These are phyloP conservation scores for Stichodactyla mertensii DNA, from an alignment of 64 coral and sea anemone genomes.

Conservation along the genomic window DNA sequence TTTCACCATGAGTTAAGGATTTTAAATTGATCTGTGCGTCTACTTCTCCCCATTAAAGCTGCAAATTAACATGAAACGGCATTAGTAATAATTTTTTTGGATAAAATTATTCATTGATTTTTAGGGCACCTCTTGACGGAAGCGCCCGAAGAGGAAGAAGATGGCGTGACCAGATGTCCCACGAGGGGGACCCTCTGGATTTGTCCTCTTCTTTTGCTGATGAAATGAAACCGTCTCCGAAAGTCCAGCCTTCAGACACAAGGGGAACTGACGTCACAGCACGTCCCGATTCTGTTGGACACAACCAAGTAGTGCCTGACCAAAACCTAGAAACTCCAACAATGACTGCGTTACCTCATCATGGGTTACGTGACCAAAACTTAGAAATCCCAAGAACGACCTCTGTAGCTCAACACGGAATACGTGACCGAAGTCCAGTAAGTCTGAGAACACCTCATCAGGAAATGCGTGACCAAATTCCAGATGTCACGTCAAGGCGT, in stretches of 20 bases:
- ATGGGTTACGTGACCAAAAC: neutral
- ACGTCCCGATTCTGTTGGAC: neutral
- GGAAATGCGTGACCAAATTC: neutral
- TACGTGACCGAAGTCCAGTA: neutral
- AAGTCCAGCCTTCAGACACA: neutral
- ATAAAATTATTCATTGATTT: neutral
- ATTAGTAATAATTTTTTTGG: neutral
- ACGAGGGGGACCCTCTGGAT: constrained; percentile 2
- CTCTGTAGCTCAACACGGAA: too few species aligned
- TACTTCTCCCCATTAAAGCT: too few species aligned
- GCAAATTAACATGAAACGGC: too few species aligned
- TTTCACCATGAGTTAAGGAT: too few species aligned
- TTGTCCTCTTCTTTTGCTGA: neutral
- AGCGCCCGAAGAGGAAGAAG: constrained; percentile 51
- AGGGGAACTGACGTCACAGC: neutral
- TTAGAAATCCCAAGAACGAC: neutral
- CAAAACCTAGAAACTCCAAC: neutral
- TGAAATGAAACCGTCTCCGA: neutral
- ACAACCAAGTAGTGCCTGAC: neutral
- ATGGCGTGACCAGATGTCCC: constrained; percentile 42
- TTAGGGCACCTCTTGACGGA: constrained; percentile 40
- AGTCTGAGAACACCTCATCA: neutral
- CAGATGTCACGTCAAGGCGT: neutral
- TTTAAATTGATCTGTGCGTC: too few species aligned
- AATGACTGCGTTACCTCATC: neutral